Evolutionary conservation across 2,113 vertebrate genomes (phyloP).

Genomic region (Parus major): DNA sequence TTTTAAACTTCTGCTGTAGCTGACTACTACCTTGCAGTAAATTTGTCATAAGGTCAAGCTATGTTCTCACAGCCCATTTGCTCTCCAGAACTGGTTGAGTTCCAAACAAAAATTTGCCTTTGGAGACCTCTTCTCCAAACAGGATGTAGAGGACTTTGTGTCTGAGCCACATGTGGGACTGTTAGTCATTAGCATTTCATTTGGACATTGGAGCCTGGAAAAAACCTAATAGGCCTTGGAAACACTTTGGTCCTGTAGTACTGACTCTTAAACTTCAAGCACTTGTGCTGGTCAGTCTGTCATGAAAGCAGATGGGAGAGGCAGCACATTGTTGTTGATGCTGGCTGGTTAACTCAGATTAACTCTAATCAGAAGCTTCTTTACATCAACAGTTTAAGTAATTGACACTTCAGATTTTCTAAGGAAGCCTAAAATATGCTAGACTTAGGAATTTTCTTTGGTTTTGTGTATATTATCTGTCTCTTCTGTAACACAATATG

Average conservation of each 20-base stretch:
- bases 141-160: not conserved
- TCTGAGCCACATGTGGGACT: not conserved
- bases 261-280: not conserved
- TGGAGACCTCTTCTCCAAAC: not conserved
- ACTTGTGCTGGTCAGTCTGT: not conserved
- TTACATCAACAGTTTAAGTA: not conserved
- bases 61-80: slow-evolving; percentile 14
- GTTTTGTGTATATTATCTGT: not conserved
- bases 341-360: not conserved
- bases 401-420: not conserved
- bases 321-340: not conserved
- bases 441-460: not conserved
- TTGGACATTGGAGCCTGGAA: not conserved
- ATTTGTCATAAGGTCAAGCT: not conserved
- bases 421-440: slow-evolving; percentile 31
- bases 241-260: not conserved
- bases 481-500: not conserved
- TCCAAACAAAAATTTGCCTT: slow-evolving; percentile 13
- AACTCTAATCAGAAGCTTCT: not conserved
- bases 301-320: not conserved
- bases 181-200: slow-evolving; percentile 7
- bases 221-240: not conserved
- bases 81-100: slow-evolving; percentile 1
- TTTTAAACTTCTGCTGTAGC: not conserved
- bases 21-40: not conserved